phyloP scores from a whole-genome alignment of 2,113 vertebrate species.

The Ovis canadensis region DNA sequence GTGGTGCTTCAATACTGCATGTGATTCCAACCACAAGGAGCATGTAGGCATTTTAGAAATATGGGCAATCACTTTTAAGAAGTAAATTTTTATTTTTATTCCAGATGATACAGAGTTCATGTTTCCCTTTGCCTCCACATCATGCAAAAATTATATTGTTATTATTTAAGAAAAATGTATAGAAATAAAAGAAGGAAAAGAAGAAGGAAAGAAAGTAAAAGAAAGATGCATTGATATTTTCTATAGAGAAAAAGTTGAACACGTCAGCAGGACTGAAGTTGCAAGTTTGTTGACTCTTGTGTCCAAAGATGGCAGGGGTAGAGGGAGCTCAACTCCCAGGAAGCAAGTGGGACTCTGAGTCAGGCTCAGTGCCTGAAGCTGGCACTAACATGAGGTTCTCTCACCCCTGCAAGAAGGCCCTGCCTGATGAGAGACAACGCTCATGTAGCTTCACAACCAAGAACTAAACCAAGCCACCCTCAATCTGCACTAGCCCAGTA shows the following conservation, averaged over 20 bases:
- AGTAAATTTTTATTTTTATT: slow-evolving; percentile 10
- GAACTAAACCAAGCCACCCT: not conserved
- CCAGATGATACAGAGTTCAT: not conserved
- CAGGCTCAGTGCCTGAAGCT: not conserved
- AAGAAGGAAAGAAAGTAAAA: not conserved
- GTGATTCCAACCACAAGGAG: not conserved
- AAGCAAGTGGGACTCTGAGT: not conserved
- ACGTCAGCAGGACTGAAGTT: not conserved
- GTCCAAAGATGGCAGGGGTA: not conserved
- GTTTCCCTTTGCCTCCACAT: not conserved
- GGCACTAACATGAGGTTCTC: not conserved
- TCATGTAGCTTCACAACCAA: not conserved
- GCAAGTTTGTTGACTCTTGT: not conserved
- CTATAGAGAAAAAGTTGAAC: not conserved
- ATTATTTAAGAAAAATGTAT: not conserved
- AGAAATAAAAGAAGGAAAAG: not conserved
- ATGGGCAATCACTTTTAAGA: not conserved
- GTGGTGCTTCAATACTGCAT: not conserved
- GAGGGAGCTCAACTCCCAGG: too few species aligned
- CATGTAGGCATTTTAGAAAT: not conserved
- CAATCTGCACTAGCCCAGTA: not conserved
- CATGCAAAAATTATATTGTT: not conserved
- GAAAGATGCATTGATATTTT: not conserved
- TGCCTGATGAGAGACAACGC: not conserved
- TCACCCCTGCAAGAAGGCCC: not conserved